Percentiles rank a stretch among this genome's conserved stretches.
Conservation (phyloP, 2,888 invertebrate species). For the Labia minor region DNA sequence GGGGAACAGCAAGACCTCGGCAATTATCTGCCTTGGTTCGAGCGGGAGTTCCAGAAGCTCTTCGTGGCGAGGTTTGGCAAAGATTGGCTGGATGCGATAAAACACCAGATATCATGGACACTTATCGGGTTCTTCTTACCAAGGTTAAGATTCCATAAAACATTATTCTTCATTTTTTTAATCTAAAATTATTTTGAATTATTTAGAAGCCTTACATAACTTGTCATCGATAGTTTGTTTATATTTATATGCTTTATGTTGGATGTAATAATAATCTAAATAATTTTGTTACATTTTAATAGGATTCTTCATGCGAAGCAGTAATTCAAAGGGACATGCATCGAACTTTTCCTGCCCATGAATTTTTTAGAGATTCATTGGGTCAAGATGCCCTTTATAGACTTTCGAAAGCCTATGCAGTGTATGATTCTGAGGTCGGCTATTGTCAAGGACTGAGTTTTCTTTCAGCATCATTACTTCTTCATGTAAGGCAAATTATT, state of each 20-base stretch:
- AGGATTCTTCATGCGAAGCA: slow-evolving; percentile 91
- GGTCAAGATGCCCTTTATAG: slow-evolving; percentile 94
- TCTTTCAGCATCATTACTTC: slow-evolving; percentile 84
- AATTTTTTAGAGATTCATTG: slow-evolving; percentile 86
- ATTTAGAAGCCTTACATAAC: too few relatives aligned
- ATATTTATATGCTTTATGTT: too few relatives aligned
- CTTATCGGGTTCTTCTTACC: slow-evolving; percentile 81
- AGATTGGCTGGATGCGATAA: slow-evolving; percentile 79
- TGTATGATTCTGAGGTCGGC: slow-evolving; percentile 93
- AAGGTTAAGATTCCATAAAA: slow-evolving; percentile 50
- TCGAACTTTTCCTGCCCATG: slow-evolving; percentile 96
- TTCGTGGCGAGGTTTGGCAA: slow-evolving; percentile 97
- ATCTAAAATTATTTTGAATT: too few relatives aligned
- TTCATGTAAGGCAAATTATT: slow-evolving; percentile 68
- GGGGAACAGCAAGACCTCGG: slow-evolving; percentile 61
- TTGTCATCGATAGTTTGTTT: too few relatives aligned
- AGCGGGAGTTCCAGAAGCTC: slow-evolving; percentile 87
- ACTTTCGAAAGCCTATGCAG: slow-evolving; percentile 94
- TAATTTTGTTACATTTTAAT: too few relatives aligned
- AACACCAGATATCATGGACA: slow-evolving; percentile 76
- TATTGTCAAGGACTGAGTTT: slow-evolving; percentile 99
- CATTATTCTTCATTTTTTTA: too few relatives aligned
- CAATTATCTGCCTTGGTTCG: slow-evolving; percentile 68
- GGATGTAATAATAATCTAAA: too few relatives aligned
- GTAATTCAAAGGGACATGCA: slow-evolving; percentile 95